Percentiles rank a stretch among this genome's conserved stretches.
phyloP scores from a whole-genome alignment of 2,797 vertebrate species.

The Betta splendens region DNA sequence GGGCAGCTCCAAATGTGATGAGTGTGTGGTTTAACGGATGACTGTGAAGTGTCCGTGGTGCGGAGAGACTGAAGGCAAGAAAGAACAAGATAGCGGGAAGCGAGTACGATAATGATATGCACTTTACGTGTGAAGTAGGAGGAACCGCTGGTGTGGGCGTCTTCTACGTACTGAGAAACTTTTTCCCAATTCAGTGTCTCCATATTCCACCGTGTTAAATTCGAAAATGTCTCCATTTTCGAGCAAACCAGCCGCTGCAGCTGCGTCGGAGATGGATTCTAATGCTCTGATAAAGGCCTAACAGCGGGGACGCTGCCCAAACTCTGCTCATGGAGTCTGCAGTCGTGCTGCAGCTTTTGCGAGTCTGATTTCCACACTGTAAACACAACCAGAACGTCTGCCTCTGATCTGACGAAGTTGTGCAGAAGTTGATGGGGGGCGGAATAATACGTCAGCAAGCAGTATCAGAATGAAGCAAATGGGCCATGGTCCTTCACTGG shows the following conservation, averaged over 20 bases:
- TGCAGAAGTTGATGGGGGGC: not conserved
- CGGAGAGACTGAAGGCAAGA: constrained; percentile 19
- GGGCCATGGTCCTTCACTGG: too few relatives aligned
- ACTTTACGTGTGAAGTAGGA: not conserved
- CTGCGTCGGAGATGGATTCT: not conserved
- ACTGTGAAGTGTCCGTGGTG: constrained; percentile 42
- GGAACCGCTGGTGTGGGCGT: constrained; percentile 1
- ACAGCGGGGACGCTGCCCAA: not conserved
- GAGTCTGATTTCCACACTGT: not conserved
- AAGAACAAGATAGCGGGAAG: constrained; percentile 35
- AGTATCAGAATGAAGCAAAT: not conserved
- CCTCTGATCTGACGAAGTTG: not conserved
- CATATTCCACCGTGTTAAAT: not conserved
- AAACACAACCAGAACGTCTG: not conserved
- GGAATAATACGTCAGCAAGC: not conserved
- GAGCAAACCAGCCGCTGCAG: not conserved
- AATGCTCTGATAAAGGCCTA: not conserved
- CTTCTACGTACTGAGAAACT: not conserved
- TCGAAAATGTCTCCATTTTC: not conserved
- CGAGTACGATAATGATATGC: not conserved
- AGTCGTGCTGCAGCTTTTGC: not conserved
- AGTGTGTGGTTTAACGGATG: constrained; percentile 65
- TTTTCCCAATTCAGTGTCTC: not conserved
- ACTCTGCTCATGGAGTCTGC: not conserved
- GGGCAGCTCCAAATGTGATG: constrained; percentile 42